phyloP scores from a whole-genome alignment of 1,140 invertebrate genomes.

The Bombus pyrosoma region DNA sequence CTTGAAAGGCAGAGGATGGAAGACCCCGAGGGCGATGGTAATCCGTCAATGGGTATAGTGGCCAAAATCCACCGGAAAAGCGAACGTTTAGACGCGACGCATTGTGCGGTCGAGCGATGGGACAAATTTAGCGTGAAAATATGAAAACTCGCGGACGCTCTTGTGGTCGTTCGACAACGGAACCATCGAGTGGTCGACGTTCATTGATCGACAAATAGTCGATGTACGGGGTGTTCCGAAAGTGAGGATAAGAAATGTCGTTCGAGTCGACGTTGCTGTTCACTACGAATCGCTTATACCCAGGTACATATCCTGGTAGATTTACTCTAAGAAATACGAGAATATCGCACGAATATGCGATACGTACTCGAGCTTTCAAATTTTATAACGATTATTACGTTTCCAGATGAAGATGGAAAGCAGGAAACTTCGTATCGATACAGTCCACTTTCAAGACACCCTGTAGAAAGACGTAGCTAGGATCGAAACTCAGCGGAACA shows the following conservation, averaged over 20 bases:
- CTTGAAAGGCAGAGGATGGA: slow-evolving; percentile 26
- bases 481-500: neutral
- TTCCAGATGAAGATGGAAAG: neutral
- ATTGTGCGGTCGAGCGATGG: slow-evolving; percentile 50
- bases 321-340: no score
- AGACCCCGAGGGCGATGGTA: slow-evolving; percentile 39
- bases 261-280: neutral
- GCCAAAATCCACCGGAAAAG: slow-evolving; percentile 65
- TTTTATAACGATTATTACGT: neutral
- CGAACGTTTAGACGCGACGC: slow-evolving; percentile 62
- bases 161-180: slow-evolving; percentile 17
- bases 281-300: neutral
- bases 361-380: no score
- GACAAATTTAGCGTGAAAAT: slow-evolving; percentile 74
- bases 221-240: neutral
- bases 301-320: neutral
- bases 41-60: slow-evolving; percentile 72
- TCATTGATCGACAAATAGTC: slow-evolving; percentile 26
- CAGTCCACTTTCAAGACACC: neutral
- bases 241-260: neutral
- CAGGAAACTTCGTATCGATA: no score
- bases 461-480: neutral
- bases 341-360: no score
- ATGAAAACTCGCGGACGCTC: slow-evolving; percentile 59
- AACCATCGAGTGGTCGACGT: slow-evolving; percentile 22